These are phyloP conservation scores for Hystrix cristata DNA, from an alignment of 2,113 vertebrate genomes.

Conservation along the genomic window DNA sequence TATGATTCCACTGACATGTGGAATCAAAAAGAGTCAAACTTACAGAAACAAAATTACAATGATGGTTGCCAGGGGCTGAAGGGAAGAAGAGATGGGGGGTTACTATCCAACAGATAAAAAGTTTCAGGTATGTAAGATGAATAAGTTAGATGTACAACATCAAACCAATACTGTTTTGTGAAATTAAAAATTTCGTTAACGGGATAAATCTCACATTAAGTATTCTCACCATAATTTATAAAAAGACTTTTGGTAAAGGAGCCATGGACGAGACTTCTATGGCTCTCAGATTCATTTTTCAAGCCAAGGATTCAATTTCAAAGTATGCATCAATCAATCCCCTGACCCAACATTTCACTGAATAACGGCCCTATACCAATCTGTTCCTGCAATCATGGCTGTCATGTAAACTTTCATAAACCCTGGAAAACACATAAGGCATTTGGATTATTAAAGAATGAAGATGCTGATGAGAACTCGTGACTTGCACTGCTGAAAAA, in stretches of 20 bases:
- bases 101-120: background rate
- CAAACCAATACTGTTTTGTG: background rate
- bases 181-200: background rate
- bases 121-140: background rate
- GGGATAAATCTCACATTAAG: background rate
- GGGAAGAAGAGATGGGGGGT: background rate
- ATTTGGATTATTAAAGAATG: background rate
- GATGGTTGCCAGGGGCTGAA: background rate
- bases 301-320: background rate
- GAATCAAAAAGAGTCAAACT: background rate
- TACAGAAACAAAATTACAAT: background rate
- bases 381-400: background rate
- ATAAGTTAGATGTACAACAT: background rate
- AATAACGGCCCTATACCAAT: background rate
- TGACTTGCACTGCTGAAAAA: background rate
- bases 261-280: background rate
- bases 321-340: background rate
- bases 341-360: background rate
- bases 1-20: background rate
- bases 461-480: background rate
- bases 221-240: background rate
- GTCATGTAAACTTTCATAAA: background rate
- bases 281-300: background rate
- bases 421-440: background rate
- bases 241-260: background rate